Evolutionary conservation across 2,797 vertebrate species (phyloP), one percentile per base, ranked within the genome.

Genomic region (Staurois parvus): DNA sequence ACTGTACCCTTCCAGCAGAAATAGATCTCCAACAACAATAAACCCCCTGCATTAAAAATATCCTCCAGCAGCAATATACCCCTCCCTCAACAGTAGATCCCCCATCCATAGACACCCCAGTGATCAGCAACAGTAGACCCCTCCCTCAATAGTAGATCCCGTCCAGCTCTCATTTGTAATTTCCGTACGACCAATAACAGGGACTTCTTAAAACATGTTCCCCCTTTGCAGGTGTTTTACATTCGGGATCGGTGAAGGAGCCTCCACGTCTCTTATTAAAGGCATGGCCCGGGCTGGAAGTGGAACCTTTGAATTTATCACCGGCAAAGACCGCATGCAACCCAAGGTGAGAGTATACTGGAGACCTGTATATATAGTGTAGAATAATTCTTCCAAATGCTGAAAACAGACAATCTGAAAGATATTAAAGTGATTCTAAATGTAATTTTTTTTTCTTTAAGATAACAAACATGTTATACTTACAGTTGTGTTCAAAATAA

Each of bases 221-320:
- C 13, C 24, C 64, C 45, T 13, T 67, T 28, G 0, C 81, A 97
- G 96, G 83, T 97, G 96, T 88, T 97, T 97, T 89, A 93, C 96
- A 6, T 97, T 97, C 87, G 96, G 96, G 28, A 97, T 97, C 80
- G 96, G 96, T 5, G 93, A 96, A 93, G 96, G 96, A 0, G 95
- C 94, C 87, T 97, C 96, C 85, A 94, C 95, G 67, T 94, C 95
- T 83, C 94, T 97, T 26, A 92, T 97, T 88, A 95, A 93, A 89
- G 95, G 94, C 84, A 89, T 97, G 89, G 95, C 96, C 64, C 92
- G 91, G 12, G 94, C 92, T 40, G 93, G 94, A 72, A 89, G 91
- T 62, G 96, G 96, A 88, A 94, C 17, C 82, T 91, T 86, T 69
- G 96, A 97, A 90, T 97, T 97, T 88, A 95, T 97, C 90, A 93